phyloP scores from a whole-genome alignment of 2,888 invertebrate genomes.

The Bugula neritina region DNA sequence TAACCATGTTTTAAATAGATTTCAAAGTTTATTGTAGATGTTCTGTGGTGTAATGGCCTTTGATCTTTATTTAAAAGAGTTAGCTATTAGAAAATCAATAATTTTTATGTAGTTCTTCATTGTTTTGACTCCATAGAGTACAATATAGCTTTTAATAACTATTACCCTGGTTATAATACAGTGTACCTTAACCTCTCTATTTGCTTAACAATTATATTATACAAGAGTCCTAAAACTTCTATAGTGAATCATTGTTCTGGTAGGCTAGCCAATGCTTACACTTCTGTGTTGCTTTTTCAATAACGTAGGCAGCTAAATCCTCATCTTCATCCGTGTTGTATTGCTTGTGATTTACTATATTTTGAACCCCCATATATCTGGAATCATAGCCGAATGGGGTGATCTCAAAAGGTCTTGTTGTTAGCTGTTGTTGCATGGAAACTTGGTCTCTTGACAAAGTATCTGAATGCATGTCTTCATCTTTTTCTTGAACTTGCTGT shows the following conservation, averaged over 20 bases:
- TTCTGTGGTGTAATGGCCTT: too few species aligned
- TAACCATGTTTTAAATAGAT: too few species aligned
- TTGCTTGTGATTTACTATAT: background rate
- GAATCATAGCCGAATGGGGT: slow-evolving; percentile 13
- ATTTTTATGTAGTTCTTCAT: too few species aligned
- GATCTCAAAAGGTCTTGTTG: slow-evolving; percentile 17
- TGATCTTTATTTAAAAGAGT: too few species aligned
- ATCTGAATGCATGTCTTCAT: background rate
- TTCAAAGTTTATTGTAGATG: too few species aligned
- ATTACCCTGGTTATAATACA: too few species aligned
- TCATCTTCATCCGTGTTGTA: slow-evolving; percentile 24
- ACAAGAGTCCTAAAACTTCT: too few species aligned
- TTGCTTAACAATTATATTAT: too few species aligned
- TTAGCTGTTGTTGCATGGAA: background rate
- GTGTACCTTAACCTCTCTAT: too few species aligned
- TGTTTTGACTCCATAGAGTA: too few species aligned
- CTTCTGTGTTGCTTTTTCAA: slow-evolving; percentile 2
- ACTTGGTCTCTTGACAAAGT: background rate
- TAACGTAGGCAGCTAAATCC: slow-evolving; percentile 13
- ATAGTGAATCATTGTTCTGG: slow-evolving; percentile 3
- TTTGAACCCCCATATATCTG: slow-evolving; percentile 3
- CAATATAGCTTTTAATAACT: too few species aligned
- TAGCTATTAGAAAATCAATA: too few species aligned
- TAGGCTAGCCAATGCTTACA: slow-evolving; percentile 21
- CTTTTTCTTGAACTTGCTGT: background rate